Base-by-base conservation (phyloP, 2,113 vertebrate genomes). In the Heterotis niloticus region DNA sequence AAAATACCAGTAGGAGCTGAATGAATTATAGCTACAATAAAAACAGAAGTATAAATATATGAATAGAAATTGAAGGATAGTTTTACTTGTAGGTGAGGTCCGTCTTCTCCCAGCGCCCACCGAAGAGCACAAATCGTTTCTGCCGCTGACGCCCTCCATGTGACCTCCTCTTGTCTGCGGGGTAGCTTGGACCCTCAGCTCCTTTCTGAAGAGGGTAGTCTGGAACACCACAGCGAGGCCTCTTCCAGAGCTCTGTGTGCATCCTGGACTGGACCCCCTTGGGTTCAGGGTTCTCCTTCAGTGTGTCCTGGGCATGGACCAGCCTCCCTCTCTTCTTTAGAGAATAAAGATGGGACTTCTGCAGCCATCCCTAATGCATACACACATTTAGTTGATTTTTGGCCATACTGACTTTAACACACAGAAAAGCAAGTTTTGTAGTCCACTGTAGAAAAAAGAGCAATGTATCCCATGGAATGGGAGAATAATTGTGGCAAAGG, bases 1-100 rank as follows among this genome's bases (percentile, higher is more conserved):
- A n/a, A n/a, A n/a, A n/a, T n/a, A n/a, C n/a, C n/a, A n/a, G n/a
- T n/a, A n/a, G n/a, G n/a, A n/a, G n/a, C n/a, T n/a, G n/a, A n/a
- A n/a, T n/a, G n/a, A n/a, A n/a, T n/a, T n/a, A n/a, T n/a, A n/a
- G n/a, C n/a, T n/a, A n/a, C n/a, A n/a, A n/a, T n/a, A n/a, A n/a
- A n/a, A n/a, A n/a, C n/a, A n/a, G n/a, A n/a, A n/a, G n/a, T n/a
- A n/a, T n/a, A n/a, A n/a, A n/a, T n/a, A n/a, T n/a, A n/a, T n/a
- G n/a, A n/a, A n/a, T n/a, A n/a, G n/a, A n/a, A n/a, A n/a, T n/a
- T n/a, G 34, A 44, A 44, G 2, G 29, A 62, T 10, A 51, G 16
- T 10, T 89, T 90, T 93, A 95, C 94, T 88, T 94, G 89, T 95
- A 95, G 57, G 94, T 95, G 85, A 95, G 91, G 62, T 94, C 84